Percentiles rank a stretch among this genome's conserved stretches.
phyloP scores from a whole-genome alignment of 2,797 vertebrate genomes.

The Intellagama lesueurii region DNA sequence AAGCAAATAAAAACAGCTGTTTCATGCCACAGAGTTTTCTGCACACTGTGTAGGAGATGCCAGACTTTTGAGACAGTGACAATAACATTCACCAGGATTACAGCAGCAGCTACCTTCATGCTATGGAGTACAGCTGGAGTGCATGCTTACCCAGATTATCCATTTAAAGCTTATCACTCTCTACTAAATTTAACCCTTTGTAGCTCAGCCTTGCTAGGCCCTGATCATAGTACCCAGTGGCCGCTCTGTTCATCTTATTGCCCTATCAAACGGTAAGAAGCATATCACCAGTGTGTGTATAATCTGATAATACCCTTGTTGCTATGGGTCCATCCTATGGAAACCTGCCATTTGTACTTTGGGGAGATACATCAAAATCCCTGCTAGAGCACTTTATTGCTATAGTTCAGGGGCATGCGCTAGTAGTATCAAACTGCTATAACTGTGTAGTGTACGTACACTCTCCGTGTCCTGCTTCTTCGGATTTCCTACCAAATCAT shows the following conservation, averaged over 20 bases:
- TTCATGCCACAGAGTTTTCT: fast-evolving
- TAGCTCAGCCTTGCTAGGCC: not conserved
- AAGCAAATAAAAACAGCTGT: not conserved
- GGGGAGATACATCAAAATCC: too few relatives aligned
- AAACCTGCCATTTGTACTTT: too few relatives aligned
- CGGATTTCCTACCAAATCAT: not conserved
- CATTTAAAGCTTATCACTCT: not conserved
- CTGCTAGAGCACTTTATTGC: too few relatives aligned
- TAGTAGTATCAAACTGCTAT: too few relatives aligned
- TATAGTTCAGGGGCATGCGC: too few relatives aligned
- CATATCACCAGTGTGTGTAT: not conserved
- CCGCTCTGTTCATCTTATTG: not conserved
- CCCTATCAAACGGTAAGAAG: not conserved
- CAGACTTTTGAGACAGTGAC: not conserved
- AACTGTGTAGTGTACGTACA: too few relatives aligned
- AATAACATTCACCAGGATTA: not conserved
- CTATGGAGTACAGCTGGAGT: not conserved
- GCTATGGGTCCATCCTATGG: too few relatives aligned
- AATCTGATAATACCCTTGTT: too few relatives aligned
- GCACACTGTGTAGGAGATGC: not conserved
- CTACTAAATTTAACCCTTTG: not conserved
- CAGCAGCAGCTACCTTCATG: too few relatives aligned
- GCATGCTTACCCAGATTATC: not conserved
- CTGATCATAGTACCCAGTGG: not conserved
- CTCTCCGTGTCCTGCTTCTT: not conserved